A percentile compares a stretch with the other conserved stretches of the same genome.
These are phyloP conservation scores for Cetonia aurata DNA, from an alignment of 2,888 invertebrate species.

Conservation along the genomic window DNA sequence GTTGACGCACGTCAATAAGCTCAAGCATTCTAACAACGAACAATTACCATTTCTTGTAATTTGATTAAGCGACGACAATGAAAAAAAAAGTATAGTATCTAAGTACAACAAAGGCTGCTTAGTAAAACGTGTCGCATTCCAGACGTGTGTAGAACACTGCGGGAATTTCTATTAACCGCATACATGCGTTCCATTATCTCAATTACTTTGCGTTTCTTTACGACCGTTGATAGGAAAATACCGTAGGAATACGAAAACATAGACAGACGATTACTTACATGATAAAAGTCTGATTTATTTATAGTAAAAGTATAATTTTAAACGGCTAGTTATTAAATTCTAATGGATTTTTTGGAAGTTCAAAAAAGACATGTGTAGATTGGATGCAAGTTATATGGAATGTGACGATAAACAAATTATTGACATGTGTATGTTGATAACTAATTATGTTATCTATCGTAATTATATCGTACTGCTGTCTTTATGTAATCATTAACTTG, in stretches of 20 bases:
- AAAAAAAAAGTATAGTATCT: constrained; percentile 30
- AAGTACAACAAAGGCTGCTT: constrained; percentile 37
- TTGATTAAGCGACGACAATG: constrained; percentile 34
- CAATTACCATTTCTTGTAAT: constrained; percentile 41
- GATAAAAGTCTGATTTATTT: constrained; percentile 5
- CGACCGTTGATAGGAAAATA: constrained; percentile 35
- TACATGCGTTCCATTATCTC: constrained; percentile 29
- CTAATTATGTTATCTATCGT: no score
- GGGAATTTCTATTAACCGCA: constrained; percentile 36
- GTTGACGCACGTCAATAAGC: not conserved
- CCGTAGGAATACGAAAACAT: constrained; percentile 20
- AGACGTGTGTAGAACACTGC: constrained; percentile 36
- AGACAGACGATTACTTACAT: constrained; percentile 4
- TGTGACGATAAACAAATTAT: not conserved
- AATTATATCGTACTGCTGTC: no score
- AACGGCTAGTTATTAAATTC: not conserved
- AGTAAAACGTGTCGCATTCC: constrained; percentile 35
- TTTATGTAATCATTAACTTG: no score
- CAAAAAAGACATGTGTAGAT: not conserved
- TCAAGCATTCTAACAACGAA: constrained; percentile 35
- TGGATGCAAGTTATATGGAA: not conserved
- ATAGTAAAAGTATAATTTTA: constrained; percentile 1
- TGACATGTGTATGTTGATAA: no score
- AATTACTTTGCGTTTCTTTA: constrained; percentile 32
- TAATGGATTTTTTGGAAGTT: not conserved